Percentiles rank a stretch among this genome's conserved stretches.
phyloP scores from a whole-genome alignment of 2,888 invertebrate genomes.

The Hydriomena furcata region DNA sequence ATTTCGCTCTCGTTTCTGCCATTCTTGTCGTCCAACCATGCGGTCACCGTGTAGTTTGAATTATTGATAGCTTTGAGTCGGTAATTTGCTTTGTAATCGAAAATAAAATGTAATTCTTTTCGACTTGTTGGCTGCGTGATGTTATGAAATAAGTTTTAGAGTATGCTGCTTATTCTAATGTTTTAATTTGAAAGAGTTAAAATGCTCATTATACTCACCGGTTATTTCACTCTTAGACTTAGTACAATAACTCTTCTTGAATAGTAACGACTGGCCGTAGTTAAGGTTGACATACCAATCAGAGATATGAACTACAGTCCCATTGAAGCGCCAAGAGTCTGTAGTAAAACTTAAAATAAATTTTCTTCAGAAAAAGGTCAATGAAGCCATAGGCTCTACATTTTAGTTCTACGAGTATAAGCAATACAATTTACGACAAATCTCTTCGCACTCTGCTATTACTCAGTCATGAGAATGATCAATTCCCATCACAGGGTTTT shows the following conservation, averaged over 20 bases:
- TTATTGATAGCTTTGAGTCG: conserved; percentile 37
- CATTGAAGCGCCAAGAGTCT: too few relatives aligned
- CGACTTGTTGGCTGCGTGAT: background rate
- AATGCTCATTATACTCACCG: too few relatives aligned
- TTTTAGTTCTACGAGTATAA: background rate
- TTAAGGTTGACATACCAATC: too few relatives aligned
- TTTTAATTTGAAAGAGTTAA: too few relatives aligned
- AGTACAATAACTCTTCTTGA: too few relatives aligned
- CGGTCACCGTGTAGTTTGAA: conserved; percentile 42
- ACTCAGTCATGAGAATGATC: conserved; percentile 41
- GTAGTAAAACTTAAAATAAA: too few relatives aligned
- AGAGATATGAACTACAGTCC: too few relatives aligned
- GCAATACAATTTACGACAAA: conserved; percentile 12
- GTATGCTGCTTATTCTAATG: too few relatives aligned
- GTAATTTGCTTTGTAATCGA: conserved; percentile 36
- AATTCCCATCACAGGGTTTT: conserved; percentile 50
- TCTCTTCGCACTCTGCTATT: conserved; percentile 28
- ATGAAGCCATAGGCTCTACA: conserved; percentile 5
- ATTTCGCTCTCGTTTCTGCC: conserved; percentile 62
- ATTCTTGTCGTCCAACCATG: conserved; percentile 62
- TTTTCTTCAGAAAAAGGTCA: conserved; percentile 3
- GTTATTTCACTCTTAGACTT: too few relatives aligned
- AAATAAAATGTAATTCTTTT: conserved; percentile 20
- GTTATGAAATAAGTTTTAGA: too few relatives aligned
- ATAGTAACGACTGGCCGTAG: too few relatives aligned